These are phyloP conservation scores for Actenoides lindsayi DNA, from an alignment of 2,113 vertebrate species.

Conservation along the genomic window DNA sequence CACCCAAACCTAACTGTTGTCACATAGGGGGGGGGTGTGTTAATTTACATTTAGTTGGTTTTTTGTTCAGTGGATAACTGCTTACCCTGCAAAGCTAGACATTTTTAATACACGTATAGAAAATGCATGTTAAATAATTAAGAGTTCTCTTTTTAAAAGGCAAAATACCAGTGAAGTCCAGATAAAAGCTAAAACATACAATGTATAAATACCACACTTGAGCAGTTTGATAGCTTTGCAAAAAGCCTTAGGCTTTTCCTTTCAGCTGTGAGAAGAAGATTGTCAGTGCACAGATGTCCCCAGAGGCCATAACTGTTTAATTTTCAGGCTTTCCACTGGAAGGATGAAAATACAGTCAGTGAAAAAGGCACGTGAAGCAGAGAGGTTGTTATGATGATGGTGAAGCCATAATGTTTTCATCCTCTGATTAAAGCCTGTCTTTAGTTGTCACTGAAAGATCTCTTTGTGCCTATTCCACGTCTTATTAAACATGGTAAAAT, in stretches of 20 bases:
- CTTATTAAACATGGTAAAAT: background rate
- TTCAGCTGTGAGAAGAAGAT: constrained; percentile 68
- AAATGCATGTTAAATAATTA: constrained; percentile 3
- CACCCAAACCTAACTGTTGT: no score
- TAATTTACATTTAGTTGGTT: background rate
- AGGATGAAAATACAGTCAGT: constrained; percentile 57
- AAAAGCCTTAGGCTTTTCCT: constrained; percentile 36
- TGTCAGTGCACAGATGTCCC: constrained; percentile 52
- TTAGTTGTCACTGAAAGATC: background rate
- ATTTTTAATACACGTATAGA: background rate
- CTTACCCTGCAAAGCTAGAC: background rate
- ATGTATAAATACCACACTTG: background rate
- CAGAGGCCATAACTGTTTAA: constrained; percentile 69
- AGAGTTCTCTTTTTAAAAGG: background rate
- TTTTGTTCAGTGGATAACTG: background rate
- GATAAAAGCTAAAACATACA: background rate
- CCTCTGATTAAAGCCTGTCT: background rate
- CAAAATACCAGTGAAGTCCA: background rate
- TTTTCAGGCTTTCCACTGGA: constrained; percentile 68
- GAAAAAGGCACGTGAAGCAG: constrained; percentile 34
- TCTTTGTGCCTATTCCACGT: background rate
- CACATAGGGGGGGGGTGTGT: background rate
- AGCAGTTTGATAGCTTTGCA: background rate
- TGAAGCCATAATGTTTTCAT: background rate
- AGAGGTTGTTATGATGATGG: background rate